Evolutionary conservation across 2,113 vertebrate species (phyloP).

Genomic region (Pantherophis guttatus): DNA sequence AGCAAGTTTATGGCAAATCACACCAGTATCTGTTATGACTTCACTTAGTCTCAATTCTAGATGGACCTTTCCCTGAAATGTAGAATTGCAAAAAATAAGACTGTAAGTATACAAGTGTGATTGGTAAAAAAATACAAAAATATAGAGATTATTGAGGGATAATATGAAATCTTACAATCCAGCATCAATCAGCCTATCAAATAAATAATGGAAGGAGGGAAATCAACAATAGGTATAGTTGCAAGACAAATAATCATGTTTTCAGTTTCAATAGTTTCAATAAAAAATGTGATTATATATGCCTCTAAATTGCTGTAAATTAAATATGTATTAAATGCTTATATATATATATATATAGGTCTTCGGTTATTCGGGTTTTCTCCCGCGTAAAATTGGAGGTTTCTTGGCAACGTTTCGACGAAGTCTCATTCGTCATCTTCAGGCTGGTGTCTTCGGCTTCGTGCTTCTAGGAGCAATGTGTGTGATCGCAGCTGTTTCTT

Average conservation of each 20-base stretch:
- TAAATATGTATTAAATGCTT: neutral
- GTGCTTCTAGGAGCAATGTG: too few species aligned
- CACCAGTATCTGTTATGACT: slow-evolving; percentile 93
- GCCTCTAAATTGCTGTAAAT: neutral
- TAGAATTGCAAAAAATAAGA: slow-evolving; percentile 17
- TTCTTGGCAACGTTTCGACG: too few species aligned
- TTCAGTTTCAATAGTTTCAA: neutral
- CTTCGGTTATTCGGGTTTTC: too few species aligned
- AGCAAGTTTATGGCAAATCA: slow-evolving; percentile 91
- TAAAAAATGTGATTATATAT: neutral
- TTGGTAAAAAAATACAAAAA: neutral
- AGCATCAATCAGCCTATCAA: neutral
- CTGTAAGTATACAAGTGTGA: neutral
- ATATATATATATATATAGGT: too few species aligned
- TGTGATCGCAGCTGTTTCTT: too few species aligned
- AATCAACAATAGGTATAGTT: neutral
- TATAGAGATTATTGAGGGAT: neutral
- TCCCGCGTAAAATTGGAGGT: too few species aligned
- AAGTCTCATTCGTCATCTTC: too few species aligned
- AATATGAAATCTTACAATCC: neutral
- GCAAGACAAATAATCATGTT: neutral
- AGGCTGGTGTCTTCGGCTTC: too few species aligned
- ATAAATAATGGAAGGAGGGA: neutral
- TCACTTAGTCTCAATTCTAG: slow-evolving; percentile 93
- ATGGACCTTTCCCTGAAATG: slow-evolving; percentile 92